Conservation (phyloP, 2,797 vertebrate genomes). For the Sebastolobus altivelis region DNA sequence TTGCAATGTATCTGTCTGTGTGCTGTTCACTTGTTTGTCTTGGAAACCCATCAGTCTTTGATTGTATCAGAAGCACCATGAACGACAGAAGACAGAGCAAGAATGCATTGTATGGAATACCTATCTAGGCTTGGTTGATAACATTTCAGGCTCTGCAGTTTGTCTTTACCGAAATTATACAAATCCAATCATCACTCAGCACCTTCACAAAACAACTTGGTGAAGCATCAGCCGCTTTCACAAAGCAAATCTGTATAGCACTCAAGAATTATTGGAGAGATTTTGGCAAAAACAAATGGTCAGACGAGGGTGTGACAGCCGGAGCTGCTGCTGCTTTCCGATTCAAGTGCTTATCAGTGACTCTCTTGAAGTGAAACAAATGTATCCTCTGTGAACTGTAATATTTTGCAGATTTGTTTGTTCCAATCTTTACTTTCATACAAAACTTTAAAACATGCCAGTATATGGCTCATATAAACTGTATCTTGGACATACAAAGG, state of each 20-base stretch:
- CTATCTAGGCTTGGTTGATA: not conserved
- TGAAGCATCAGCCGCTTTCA: constrained; percentile 10
- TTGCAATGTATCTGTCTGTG: not conserved
- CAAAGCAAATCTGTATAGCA: constrained; percentile 28
- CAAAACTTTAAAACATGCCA: constrained; percentile 33
- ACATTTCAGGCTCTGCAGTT: constrained; percentile 27
- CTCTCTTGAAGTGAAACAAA: constrained; percentile 48
- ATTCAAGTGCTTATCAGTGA: constrained; percentile 43
- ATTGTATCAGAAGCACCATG: constrained; percentile 6
- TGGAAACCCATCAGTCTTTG: constrained; percentile 17
- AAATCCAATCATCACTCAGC: constrained; percentile 31
- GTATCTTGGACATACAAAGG: constrained; percentile 23
- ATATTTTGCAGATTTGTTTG: constrained; percentile 31
- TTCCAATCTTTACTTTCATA: constrained; percentile 8
- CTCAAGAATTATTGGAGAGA: constrained; percentile 37
- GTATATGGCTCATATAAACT: constrained; percentile 40
- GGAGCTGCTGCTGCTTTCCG: constrained; percentile 46
- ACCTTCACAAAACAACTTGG: constrained; percentile 18
- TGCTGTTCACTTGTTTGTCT: constrained; percentile 20
- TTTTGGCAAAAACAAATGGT: constrained; percentile 44
- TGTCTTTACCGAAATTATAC: constrained; percentile 6
- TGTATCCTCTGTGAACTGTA: constrained; percentile 8
- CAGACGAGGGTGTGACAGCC: constrained; percentile 8
- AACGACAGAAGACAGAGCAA: constrained; percentile 7
- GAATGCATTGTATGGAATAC: constrained; percentile 15